Evolutionary conservation across 2,113 vertebrate genomes (phyloP).

Genomic region (Chaetodon trifascialis): DNA sequence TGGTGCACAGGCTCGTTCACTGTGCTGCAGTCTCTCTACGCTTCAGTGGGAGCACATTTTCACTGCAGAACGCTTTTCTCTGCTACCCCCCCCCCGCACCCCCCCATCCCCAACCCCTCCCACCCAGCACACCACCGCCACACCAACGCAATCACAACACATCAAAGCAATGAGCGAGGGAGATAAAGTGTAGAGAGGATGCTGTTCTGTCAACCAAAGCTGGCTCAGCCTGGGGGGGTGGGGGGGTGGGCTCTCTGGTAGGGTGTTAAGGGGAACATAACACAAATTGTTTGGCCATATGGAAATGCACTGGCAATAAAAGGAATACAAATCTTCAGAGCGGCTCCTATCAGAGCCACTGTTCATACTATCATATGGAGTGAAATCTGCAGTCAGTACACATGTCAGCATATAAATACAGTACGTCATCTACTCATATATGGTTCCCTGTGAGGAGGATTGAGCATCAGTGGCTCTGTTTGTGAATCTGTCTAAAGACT

Average conservation of each 20-base stretch:
- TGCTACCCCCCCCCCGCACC: slow-evolving; percentile 39
- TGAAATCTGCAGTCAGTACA: slow-evolving; percentile 6
- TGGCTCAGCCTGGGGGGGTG: slow-evolving; percentile 46
- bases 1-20: slow-evolving; percentile 79
- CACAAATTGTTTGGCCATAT: slow-evolving; percentile 53
- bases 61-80: slow-evolving; percentile 83
- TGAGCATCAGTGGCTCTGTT: not conserved
- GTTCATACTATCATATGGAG: not conserved
- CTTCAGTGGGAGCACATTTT: slow-evolving; percentile 84
- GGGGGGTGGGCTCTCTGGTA: not conserved
- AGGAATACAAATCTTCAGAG: slow-evolving; percentile 23
- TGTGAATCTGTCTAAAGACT: not conserved
- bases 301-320: slow-evolving; percentile 38
- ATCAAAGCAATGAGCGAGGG: slow-evolving; percentile 79
- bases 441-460: not conserved
- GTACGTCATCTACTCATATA: not conserved
- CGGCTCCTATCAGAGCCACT: slow-evolving; percentile 1
- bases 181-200: slow-evolving; percentile 70
- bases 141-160: slow-evolving; percentile 81
- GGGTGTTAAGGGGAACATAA: not conserved
- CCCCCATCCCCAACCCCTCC: slow-evolving; percentile 49
- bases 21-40: slow-evolving; percentile 85
- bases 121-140: slow-evolving; percentile 58
- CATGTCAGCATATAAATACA: not conserved
- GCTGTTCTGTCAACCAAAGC: slow-evolving; percentile 67